These are phyloP conservation scores for Gymnobelideus leadbeateri DNA, from an alignment of 2,113 vertebrate genomes.

Conservation along the genomic window DNA sequence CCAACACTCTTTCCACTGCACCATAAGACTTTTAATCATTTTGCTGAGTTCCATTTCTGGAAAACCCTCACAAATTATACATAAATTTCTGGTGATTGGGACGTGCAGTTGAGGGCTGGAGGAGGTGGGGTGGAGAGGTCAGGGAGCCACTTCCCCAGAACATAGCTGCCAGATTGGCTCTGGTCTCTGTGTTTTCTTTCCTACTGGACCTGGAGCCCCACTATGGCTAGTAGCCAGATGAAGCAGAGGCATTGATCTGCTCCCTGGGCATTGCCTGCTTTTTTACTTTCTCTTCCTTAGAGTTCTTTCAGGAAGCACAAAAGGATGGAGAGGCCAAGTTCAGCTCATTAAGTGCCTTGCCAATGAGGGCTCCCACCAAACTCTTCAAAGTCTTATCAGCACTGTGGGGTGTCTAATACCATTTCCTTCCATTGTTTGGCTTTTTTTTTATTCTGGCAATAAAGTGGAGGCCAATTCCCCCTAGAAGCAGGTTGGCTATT, in stretches of 20 bases:
- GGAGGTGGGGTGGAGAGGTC: background rate
- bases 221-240: background rate
- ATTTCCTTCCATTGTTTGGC: background rate
- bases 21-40: background rate
- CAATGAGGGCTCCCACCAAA: conserved; percentile 1
- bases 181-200: conserved; percentile 1
- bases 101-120: background rate
- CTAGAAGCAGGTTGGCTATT: background rate
- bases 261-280: background rate
- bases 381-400: background rate
- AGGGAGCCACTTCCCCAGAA: background rate
- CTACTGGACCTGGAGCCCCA: background rate
- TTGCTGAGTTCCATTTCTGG: background rate
- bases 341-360: background rate
- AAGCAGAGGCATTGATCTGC: background rate
- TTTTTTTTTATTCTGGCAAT: background rate
- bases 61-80: background rate
- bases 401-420: background rate
- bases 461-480: background rate
- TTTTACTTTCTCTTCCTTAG: background rate
- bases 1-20: background rate
- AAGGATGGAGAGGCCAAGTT: background rate
- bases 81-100: background rate
- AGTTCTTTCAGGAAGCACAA: background rate
- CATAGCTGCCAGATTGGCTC: background rate